These are phyloP conservation scores for Coremacera marginata DNA, from an alignment of 2,888 invertebrate genomes.

Conservation along the genomic window DNA sequence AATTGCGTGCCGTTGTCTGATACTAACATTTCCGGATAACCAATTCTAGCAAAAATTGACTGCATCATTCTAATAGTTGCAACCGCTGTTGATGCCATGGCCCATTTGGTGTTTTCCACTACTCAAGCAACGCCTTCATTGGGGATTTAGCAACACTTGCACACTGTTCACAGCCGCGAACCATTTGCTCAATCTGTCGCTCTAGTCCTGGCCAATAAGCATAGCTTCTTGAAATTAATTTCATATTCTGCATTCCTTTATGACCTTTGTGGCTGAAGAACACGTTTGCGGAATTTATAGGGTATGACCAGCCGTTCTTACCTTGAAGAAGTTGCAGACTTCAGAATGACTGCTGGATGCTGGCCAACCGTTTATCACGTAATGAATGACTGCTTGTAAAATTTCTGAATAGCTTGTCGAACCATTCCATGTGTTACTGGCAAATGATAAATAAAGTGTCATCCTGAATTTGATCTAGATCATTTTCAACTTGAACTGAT, in stretches of 20 bases:
- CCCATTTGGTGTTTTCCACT: not conserved
- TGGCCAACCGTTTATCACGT: not conserved
- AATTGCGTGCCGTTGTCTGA: not conserved
- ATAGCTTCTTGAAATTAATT: constrained; percentile 42
- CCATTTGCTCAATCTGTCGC: constrained; percentile 29
- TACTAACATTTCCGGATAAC: not conserved
- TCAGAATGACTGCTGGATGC: not conserved
- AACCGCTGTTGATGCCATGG: not conserved
- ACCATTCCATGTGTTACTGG: not conserved
- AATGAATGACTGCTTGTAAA: not conserved
- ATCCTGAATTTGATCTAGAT: constrained; percentile 1
- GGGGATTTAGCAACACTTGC: not conserved
- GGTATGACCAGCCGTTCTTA: not conserved
- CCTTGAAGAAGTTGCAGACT: not conserved
- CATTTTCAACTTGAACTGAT: not conserved
- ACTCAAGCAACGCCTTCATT: not conserved
- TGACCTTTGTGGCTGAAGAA: too few relatives aligned
- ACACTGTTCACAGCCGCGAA: not conserved
- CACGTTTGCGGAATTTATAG: too few relatives aligned
- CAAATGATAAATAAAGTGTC: too few relatives aligned
- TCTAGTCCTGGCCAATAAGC: constrained; percentile 41
- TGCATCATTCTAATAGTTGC: not conserved
- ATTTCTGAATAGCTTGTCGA: not conserved
- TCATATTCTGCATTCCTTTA: constrained; percentile 33
- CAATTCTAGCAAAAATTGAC: not conserved